Percentiles rank a stretch among this genome's conserved stretches.
These are phyloP conservation scores for Nothocercus julius DNA, from an alignment of 2,113 vertebrate species.

Conservation along the genomic window DNA sequence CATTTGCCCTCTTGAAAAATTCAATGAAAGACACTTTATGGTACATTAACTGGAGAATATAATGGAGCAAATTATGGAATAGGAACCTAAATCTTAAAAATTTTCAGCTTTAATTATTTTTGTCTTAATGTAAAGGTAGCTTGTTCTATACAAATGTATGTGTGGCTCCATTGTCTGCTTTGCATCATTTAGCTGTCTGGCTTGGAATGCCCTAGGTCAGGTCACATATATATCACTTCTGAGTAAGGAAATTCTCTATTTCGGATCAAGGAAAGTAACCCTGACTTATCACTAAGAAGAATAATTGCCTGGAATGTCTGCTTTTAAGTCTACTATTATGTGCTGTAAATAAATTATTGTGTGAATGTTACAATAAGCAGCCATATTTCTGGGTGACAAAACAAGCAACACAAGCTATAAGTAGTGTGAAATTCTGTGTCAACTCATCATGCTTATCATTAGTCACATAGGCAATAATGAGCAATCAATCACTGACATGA, in stretches of 20 bases:
- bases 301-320: constrained; percentile 53
- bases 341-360: constrained; percentile 62
- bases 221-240: constrained; percentile 60
- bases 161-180: constrained; percentile 55
- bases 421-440: constrained; percentile 28
- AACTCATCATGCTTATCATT: constrained; percentile 45
- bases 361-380: constrained; percentile 51
- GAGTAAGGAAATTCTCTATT: constrained; percentile 48
- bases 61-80: constrained; percentile 20
- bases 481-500: not conserved
- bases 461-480: constrained; percentile 41
- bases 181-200: constrained; percentile 61
- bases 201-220: constrained; percentile 58
- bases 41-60: not conserved
- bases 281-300: constrained; percentile 60
- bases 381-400: constrained; percentile 58
- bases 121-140: constrained; percentile 18
- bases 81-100: not conserved
- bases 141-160: constrained; percentile 21
- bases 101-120: constrained; percentile 51
- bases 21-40: constrained; percentile 3
- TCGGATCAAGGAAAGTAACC: constrained; percentile 58
- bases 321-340: constrained; percentile 47
- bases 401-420: constrained; percentile 18
- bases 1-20: constrained; percentile 13